phyloP scores from a whole-genome alignment of 2,797 vertebrate genomes.

The Sebastes iracundus region DNA sequence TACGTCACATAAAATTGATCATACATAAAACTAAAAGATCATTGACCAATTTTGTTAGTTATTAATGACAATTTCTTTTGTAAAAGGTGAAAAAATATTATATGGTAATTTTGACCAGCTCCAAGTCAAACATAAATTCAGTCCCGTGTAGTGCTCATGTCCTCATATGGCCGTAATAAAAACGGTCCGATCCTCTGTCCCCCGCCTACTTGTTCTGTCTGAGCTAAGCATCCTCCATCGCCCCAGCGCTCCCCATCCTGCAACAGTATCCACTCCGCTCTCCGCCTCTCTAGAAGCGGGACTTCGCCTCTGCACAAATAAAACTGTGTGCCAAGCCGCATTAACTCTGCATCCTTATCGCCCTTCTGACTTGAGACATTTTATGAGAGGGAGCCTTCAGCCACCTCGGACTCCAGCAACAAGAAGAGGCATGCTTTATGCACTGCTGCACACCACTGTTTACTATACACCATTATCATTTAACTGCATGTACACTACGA shows the following conservation, averaged over 20 bases:
- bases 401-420: constrained; percentile 55
- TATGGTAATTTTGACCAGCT: neutral
- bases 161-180: neutral
- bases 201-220: constrained; percentile 6
- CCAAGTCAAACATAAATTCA: neutral
- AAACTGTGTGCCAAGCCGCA: constrained; percentile 68
- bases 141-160: neutral
- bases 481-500: constrained; percentile 51
- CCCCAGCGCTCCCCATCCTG: constrained; percentile 19
- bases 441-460: constrained; percentile 62
- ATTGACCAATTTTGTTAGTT: neutral
- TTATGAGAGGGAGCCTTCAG: constrained; percentile 67
- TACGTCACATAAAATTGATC: neutral
- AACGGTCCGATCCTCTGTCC: constrained; percentile 6
- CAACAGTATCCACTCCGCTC: constrained; percentile 48
- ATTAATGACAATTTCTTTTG: neutral
- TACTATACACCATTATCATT: constrained; percentile 56
- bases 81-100: neutral
- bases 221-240: neutral
- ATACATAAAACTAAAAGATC: neutral
- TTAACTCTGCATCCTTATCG: constrained; percentile 76
- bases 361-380: constrained; percentile 73
- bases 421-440: constrained; percentile 57
- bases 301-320: constrained; percentile 68
- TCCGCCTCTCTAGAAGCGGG: neutral